Evolutionary conservation across 2,113 vertebrate species (phyloP).

Genomic region (Daubentonia madagascariensis): DNA sequence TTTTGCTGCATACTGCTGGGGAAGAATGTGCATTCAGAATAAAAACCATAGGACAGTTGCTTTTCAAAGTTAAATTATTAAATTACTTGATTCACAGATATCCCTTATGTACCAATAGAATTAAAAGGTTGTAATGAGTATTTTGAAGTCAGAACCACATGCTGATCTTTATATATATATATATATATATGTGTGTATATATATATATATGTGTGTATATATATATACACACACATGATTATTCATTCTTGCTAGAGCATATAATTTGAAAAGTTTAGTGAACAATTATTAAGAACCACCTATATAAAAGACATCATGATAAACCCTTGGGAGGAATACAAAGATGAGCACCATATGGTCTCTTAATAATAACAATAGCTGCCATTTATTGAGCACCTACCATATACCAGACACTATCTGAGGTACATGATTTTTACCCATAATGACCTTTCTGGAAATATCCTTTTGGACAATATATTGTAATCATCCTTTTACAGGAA

Average conservation of each 20-base stretch:
- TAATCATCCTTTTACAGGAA: neutral
- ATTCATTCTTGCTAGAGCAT: neutral
- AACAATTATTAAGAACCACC: neutral
- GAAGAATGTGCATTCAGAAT: neutral
- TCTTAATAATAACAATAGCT: neutral
- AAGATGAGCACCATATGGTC: neutral
- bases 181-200: neutral
- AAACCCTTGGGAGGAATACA: neutral
- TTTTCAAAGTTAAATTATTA: constrained; percentile 19
- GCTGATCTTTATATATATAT: neutral
- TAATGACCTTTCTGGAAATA: neutral
- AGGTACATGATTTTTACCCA: neutral
- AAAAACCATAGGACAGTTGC: neutral
- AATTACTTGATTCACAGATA: constrained; percentile 2
- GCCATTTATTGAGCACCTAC: neutral
- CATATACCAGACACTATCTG: neutral
- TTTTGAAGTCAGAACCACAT: neutral
- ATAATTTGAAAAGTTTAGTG: neutral
- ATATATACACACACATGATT: neutral
- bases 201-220: too few species aligned
- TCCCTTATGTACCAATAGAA: neutral
- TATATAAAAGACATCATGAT: neutral
- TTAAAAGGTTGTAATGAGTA: neutral
- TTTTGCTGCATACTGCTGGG: neutral
- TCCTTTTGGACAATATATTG: neutral